A percentile compares a stretch with the other conserved stretches of the same genome.
These are phyloP conservation scores for Tylochromis polylepis DNA, from an alignment of 2,113 vertebrate species.

Conservation along the genomic window DNA sequence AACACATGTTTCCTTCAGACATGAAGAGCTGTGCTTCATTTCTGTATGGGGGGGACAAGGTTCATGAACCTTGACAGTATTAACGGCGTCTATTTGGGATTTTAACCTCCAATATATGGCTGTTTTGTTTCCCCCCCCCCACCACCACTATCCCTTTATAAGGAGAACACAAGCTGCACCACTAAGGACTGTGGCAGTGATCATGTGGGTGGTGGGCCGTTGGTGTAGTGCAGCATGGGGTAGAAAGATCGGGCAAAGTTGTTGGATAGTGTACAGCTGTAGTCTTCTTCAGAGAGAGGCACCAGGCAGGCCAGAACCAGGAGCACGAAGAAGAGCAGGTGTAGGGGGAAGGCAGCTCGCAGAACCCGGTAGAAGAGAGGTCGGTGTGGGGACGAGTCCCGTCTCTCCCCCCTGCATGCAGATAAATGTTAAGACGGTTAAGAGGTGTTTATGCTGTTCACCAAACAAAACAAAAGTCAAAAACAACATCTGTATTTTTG, in stretches of 20 bases:
- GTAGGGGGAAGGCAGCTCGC: conserved; percentile 81
- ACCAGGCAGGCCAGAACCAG: conserved; percentile 82
- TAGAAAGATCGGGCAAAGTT: conserved; percentile 92
- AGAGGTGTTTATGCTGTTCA: background rate
- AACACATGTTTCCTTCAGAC: background rate
- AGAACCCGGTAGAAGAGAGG: conserved; percentile 81
- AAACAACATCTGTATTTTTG: background rate
- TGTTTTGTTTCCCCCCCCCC: background rate
- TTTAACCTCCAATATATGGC: background rate
- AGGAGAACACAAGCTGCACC: background rate
- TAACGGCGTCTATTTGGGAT: background rate
- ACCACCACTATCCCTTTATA: background rate
- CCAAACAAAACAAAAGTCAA: background rate
- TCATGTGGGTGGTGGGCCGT: conserved; percentile 89
- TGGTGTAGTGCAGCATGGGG: conserved; percentile 92
- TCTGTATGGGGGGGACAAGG: conserved; percentile 58
- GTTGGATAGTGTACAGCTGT: conserved; percentile 86
- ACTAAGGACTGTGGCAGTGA: background rate
- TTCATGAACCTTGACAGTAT: background rate
- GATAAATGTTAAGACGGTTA: background rate
- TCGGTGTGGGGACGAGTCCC: conserved; percentile 28
- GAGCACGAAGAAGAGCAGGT: conserved; percentile 82
- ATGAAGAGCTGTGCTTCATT: background rate
- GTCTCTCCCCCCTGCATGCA: background rate
- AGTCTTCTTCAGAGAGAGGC: conserved; percentile 78